phyloP scores from a whole-genome alignment of 2,797 vertebrate species.

The Tympanoctomys barrerae region DNA sequence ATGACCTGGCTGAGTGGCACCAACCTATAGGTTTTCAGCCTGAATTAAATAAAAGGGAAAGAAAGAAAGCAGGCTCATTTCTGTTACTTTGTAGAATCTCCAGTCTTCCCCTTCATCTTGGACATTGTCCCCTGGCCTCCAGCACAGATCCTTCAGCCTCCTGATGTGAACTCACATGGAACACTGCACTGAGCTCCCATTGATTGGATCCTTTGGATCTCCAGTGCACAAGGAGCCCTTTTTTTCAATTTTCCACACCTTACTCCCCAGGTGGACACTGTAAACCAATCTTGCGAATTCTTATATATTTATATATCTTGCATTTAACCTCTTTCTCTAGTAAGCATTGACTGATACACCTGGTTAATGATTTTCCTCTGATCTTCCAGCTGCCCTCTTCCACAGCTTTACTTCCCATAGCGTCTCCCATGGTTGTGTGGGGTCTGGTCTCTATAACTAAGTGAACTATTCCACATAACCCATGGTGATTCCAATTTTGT shows the following conservation, averaged over 20 bases:
- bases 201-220: not conserved
- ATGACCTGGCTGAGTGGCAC: not conserved
- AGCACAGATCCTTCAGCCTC: not conserved
- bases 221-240: not conserved
- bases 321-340: not conserved
- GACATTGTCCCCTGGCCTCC: not conserved
- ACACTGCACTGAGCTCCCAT: not conserved
- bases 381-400: not conserved
- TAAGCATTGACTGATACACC: not conserved
- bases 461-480: not conserved
- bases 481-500: not conserved
- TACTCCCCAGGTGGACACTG: not conserved
- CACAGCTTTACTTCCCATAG: not conserved
- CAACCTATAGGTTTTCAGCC: not conserved
- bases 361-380: not conserved
- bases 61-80: not conserved
- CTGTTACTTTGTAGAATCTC: not conserved
- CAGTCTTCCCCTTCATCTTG: not conserved
- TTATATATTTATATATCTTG: not conserved
- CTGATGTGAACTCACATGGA: not conserved
- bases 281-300: not conserved
- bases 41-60: not conserved
- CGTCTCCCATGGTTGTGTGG: not conserved
- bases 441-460: slow-evolving; percentile 20
- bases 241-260: not conserved